A percentile compares a stretch with the other conserved stretches of the same genome.
phyloP scores from a whole-genome alignment of 2,888 invertebrate genomes.

The Dynastes hyllus region DNA sequence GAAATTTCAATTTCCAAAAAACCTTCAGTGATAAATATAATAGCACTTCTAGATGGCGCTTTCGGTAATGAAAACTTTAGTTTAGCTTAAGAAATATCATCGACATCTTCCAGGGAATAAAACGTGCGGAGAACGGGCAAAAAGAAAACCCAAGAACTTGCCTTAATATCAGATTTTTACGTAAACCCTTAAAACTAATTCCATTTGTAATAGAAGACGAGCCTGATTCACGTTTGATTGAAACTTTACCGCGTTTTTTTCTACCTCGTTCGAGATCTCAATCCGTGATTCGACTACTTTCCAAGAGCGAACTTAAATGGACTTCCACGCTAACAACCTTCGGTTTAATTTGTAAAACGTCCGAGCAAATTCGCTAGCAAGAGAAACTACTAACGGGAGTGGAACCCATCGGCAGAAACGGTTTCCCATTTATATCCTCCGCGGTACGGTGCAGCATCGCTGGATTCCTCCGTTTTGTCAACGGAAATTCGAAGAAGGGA shows the following conservation, averaged over 20 bases:
- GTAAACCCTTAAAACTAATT: no score
- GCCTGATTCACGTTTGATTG: background rate
- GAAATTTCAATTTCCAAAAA: no score
- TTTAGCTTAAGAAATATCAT: no score
- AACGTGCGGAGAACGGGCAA: no score
- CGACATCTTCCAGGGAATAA: no score
- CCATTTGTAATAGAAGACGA: no score
- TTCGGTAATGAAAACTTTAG: no score
- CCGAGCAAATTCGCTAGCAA: conserved; percentile 23
- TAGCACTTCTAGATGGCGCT: no score
- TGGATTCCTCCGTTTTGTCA: conserved; percentile 49
- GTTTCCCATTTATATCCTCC: conserved; percentile 17
- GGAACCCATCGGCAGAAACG: background rate
- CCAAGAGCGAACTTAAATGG: conserved; percentile 21
- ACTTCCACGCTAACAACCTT: conserved; percentile 28
- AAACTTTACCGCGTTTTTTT: conserved; percentile 8
- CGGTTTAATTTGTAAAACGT: conserved; percentile 33
- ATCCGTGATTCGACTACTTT: background rate
- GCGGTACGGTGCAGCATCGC: no score
- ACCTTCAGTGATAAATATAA: no score
- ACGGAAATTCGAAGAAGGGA: conserved; percentile 49
- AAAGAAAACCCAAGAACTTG: no score
- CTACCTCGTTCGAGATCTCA: background rate
- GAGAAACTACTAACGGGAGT: conserved; percentile 29
- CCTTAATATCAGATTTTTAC: no score